A percentile compares a stretch with the other conserved stretches of the same genome.
Conservation (phyloP, 2,888 invertebrate genomes). For the Hofmannophila pseudospretella region DNA sequence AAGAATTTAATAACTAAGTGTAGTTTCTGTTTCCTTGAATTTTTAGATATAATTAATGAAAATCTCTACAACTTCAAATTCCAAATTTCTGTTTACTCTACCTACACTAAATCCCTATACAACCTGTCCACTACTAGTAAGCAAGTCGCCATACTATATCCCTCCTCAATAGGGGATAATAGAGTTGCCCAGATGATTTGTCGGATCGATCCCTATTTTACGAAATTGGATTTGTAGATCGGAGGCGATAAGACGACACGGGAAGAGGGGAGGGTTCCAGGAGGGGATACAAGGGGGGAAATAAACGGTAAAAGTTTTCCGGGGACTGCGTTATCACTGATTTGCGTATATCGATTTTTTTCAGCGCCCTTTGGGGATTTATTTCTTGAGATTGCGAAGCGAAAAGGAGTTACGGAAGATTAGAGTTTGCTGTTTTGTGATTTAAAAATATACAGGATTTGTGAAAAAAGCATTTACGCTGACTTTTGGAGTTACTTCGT, state of each 20-base stretch:
- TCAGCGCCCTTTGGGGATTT: slow-evolving; percentile 38
- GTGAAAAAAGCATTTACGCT: not conserved
- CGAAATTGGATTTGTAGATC: slow-evolving; percentile 80
- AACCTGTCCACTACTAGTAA: slow-evolving; percentile 15
- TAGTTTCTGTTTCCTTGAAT: no score
- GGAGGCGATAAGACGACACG: slow-evolving; percentile 57
- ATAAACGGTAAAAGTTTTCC: slow-evolving; percentile 61
- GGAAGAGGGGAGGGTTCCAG: slow-evolving; percentile 32
- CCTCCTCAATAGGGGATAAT: slow-evolving; percentile 37
- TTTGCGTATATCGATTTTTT: slow-evolving; percentile 73
- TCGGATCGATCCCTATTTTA: slow-evolving; percentile 77
- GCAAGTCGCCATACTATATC: slow-evolving; percentile 33
- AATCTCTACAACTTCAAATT: no score
- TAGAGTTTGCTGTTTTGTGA: not conserved
- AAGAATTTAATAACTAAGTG: no score
- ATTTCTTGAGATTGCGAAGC: slow-evolving; percentile 30
- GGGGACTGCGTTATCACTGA: slow-evolving; percentile 65
- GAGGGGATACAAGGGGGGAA: slow-evolving; percentile 26
- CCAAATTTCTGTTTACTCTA: no score
- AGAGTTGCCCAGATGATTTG: slow-evolving; percentile 75
- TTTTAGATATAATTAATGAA: no score
- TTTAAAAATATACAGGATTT: not conserved
- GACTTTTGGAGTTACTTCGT: not conserved
- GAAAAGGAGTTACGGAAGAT: not conserved
- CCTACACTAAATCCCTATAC: no score